phyloP scores from a whole-genome alignment of 2,797 vertebrate species.

The Peromyscus eremicus region DNA sequence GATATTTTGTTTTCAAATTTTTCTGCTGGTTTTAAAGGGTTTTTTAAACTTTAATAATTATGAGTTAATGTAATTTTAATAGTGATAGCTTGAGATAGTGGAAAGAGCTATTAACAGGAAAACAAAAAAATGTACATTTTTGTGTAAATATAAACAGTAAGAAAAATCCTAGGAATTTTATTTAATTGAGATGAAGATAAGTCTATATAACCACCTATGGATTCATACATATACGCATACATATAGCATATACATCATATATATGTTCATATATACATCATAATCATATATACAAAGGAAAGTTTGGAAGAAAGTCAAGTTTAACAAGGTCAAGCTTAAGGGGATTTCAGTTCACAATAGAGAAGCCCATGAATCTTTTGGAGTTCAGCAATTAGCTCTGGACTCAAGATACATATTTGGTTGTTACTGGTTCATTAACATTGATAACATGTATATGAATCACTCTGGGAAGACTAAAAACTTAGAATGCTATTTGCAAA shows the following conservation, averaged over 20 bases:
- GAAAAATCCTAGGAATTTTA: background rate
- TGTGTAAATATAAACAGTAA: background rate
- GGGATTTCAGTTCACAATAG: background rate
- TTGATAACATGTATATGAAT: background rate
- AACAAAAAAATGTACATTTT: background rate
- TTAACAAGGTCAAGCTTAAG: background rate
- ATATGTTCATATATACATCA: too few species aligned
- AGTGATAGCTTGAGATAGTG: background rate
- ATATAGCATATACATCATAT: background rate
- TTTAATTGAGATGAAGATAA: background rate
- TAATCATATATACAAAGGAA: background rate
- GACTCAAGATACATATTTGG: background rate
- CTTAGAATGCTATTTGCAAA: background rate
- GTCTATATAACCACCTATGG: background rate
- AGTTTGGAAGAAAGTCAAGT: background rate
- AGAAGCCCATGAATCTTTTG: background rate
- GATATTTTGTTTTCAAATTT: background rate
- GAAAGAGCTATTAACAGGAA: background rate
- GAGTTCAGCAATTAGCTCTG: background rate
- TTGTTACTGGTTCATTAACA: background rate
- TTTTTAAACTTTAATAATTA: background rate
- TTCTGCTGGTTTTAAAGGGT: background rate
- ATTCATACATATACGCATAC: background rate
- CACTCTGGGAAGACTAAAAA: background rate
- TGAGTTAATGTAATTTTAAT: background rate